These are phyloP conservation scores for Geothlypis trichas DNA, from an alignment of 2,113 vertebrate species.

Conservation along the genomic window DNA sequence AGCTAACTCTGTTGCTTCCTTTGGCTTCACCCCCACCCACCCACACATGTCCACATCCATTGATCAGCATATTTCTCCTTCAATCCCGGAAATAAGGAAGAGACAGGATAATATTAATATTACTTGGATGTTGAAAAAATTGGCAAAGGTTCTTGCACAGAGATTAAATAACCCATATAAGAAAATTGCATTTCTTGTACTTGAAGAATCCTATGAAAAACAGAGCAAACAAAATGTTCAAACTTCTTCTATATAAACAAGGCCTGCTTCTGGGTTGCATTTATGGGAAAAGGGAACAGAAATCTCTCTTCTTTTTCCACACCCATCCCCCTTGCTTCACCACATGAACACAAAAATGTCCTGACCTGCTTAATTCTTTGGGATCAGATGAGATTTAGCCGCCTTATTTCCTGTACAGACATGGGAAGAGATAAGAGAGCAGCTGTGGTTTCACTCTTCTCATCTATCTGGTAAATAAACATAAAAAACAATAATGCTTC, in stretches of 20 bases:
- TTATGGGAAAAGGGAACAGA: neutral
- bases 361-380: conserved; percentile 16
- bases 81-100: neutral
- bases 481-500: neutral
- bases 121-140: conserved; percentile 15
- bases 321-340: neutral
- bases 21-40: conserved; percentile 29
- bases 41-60: neutral
- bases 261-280: neutral
- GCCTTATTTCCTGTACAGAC: conserved; percentile 56
- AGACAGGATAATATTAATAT: neutral
- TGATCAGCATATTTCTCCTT: conserved; percentile 20
- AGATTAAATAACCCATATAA: conserved; percentile 2
- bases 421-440: conserved; percentile 48
- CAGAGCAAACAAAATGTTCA: neutral
- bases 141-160: neutral
- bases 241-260: conserved; percentile 25
- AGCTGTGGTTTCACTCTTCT: conserved; percentile 17
- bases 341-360: conserved; percentile 4
- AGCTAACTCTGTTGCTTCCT: neutral
- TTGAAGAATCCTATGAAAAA: neutral
- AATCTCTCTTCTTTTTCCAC: neutral
- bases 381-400: conserved; percentile 29
- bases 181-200: neutral
- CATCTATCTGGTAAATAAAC: conserved; percentile 15